Evolutionary conservation across 2,888 invertebrate genomes (phyloP).

Genomic region (Amblyjoppa proteus): DNA sequence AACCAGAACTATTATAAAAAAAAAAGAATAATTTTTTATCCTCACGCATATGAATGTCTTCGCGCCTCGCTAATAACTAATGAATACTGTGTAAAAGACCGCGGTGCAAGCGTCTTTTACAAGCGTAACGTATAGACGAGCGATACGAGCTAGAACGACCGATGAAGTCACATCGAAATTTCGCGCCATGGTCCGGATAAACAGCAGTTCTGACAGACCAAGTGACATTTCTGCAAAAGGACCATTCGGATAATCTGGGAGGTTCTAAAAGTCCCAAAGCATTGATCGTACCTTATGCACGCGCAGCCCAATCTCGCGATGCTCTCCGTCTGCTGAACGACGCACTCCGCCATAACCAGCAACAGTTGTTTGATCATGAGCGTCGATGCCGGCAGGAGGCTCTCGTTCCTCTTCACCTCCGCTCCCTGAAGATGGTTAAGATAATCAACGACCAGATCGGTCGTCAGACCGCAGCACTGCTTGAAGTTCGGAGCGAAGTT

Average conservation of each 20-base stretch:
- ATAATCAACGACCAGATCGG: conserved; percentile 95
- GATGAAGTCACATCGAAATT: too few species aligned
- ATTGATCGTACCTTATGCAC: conserved; percentile 88
- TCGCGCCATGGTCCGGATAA: neutral
- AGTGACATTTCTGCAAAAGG: neutral
- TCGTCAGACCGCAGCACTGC: conserved; percentile 97
- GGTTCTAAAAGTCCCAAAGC: neutral
- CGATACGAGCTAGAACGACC: too few species aligned
- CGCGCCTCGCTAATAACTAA: too few species aligned
- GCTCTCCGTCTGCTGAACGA: conserved; percentile 95
- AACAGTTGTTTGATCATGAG: conserved; percentile 94
- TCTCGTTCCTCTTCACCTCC: conserved; percentile 78
- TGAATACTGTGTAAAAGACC: too few species aligned
- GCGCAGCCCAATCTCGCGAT: conserved; percentile 96
- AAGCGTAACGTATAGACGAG: too few species aligned
- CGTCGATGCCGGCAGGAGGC: conserved; percentile 86
- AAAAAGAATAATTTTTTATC: too few species aligned
- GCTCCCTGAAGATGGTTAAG: conserved; percentile 90
- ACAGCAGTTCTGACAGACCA: neutral
- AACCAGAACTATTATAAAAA: too few species aligned
- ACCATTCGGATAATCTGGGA: neutral
- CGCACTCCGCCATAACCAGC: conserved; percentile 95
- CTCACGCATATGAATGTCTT: too few species aligned
- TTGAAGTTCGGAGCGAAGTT: conserved; percentile 95
- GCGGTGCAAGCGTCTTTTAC: too few species aligned